Conservation (phyloP, 1,140 invertebrate genomes). For the Pteromalus puparum region DNA sequence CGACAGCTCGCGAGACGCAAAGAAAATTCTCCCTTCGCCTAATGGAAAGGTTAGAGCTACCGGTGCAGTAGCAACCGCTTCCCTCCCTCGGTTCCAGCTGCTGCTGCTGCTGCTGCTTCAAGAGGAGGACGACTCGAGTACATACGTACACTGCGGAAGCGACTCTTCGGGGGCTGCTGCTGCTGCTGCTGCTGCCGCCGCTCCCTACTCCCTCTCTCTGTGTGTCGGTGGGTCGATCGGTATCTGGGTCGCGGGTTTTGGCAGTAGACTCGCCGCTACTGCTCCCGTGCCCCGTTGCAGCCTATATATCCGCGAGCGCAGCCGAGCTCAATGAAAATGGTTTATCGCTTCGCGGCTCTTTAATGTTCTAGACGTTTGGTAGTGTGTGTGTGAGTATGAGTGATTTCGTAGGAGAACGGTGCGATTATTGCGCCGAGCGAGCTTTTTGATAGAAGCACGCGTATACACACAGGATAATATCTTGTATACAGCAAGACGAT, state of each 20-base stretch:
- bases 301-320: background rate
- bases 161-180: background rate
- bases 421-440: background rate
- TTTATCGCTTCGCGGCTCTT: slow-evolving; percentile 45
- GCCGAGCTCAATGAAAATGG: slow-evolving; percentile 47
- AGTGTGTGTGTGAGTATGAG: too few species aligned
- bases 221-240: slow-evolving; percentile 73
- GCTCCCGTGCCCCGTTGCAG: slow-evolving; percentile 36
- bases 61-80: background rate
- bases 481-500: too few species aligned
- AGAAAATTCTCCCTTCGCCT: background rate
- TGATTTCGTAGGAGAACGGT: background rate
- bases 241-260: slow-evolving; percentile 75
- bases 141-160: slow-evolving; percentile 49
- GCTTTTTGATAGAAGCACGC: too few species aligned
- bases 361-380: background rate
- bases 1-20: background rate
- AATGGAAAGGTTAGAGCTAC: background rate
- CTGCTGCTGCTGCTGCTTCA: slow-evolving; percentile 1
- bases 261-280: slow-evolving; percentile 63
- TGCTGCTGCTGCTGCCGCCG: slow-evolving; percentile 35
- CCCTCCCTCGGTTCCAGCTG: too few species aligned
- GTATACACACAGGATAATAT: too few species aligned
- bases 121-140: slow-evolving; percentile 47
- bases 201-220: slow-evolving; percentile 39